phyloP scores from a whole-genome alignment of 2,113 vertebrate genomes.

The Sula dactylatra region DNA sequence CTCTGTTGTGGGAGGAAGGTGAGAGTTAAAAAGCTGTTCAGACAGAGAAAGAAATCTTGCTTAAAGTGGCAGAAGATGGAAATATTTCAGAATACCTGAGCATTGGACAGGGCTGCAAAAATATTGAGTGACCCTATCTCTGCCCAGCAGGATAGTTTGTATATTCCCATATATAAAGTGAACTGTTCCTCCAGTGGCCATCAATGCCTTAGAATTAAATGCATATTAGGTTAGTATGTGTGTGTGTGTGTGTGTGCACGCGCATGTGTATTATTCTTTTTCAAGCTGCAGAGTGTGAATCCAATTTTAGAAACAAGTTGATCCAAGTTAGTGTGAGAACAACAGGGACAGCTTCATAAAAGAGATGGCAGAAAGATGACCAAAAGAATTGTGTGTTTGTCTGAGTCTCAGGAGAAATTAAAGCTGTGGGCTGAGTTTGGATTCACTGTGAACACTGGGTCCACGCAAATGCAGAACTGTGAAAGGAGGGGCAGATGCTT shows the following conservation, averaged over 20 bases:
- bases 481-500: neutral
- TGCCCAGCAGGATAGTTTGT: neutral
- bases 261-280: neutral
- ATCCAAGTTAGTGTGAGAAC: neutral
- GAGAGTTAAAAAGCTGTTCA: neutral
- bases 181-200: neutral
- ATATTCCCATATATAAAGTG: neutral
- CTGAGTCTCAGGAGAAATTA: neutral
- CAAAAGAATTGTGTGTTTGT: neutral
- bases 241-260: neutral
- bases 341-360: neutral
- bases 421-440: neutral
- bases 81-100: neutral
- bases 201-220: neutral
- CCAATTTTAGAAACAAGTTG: neutral
- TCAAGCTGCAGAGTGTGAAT: neutral
- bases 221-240: neutral
- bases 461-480: neutral
- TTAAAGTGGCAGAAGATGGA: neutral
- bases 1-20: neutral
- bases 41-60: neutral
- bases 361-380: neutral
- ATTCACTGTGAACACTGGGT: neutral
- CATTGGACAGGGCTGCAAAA: neutral
- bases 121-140: neutral